These are phyloP conservation scores for Elymnias hypermnestra DNA, from an alignment of 1,140 invertebrate genomes.

Conservation along the genomic window DNA sequence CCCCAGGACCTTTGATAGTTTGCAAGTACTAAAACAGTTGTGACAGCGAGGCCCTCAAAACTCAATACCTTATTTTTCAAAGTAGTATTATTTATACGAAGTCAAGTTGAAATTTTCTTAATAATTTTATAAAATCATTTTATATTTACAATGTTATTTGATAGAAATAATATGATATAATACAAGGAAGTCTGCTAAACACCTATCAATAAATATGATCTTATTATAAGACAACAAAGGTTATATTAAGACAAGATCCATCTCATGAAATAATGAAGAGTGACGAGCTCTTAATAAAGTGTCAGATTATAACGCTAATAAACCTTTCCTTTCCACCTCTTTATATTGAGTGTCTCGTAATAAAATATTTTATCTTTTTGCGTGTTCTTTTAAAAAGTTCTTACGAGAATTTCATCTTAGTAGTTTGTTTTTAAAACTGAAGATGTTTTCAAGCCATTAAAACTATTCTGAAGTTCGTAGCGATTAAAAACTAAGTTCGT, in stretches of 20 bases:
- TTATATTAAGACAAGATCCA: conserved; percentile 4
- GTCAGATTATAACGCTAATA: conserved; percentile 1
- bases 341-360: conserved; percentile 1
- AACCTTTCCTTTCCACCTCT: conserved; percentile 3
- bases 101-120: too few relatives aligned
- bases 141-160: too few relatives aligned
- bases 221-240: background rate
- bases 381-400: background rate
- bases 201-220: too few relatives aligned
- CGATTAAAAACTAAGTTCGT: conserved; percentile 7
- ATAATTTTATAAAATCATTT: too few relatives aligned
- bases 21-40: too few relatives aligned
- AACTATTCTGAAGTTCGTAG: conserved; percentile 5
- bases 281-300: conserved; percentile 6
- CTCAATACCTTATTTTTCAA: too few relatives aligned
- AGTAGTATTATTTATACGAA: too few relatives aligned
- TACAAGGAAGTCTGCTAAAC: too few relatives aligned
- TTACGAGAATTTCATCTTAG: background rate
- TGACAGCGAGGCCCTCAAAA: too few relatives aligned
- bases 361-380: background rate
- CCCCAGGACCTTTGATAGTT: too few relatives aligned
- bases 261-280: conserved; percentile 5
- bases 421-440: conserved; percentile 3
- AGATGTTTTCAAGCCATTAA: conserved; percentile 10
- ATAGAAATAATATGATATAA: too few relatives aligned